Evolutionary conservation across 2,113 vertebrate species (phyloP), one percentile per base, ranked within the genome.

Genomic region (Pachypanchax playfairii): DNA sequence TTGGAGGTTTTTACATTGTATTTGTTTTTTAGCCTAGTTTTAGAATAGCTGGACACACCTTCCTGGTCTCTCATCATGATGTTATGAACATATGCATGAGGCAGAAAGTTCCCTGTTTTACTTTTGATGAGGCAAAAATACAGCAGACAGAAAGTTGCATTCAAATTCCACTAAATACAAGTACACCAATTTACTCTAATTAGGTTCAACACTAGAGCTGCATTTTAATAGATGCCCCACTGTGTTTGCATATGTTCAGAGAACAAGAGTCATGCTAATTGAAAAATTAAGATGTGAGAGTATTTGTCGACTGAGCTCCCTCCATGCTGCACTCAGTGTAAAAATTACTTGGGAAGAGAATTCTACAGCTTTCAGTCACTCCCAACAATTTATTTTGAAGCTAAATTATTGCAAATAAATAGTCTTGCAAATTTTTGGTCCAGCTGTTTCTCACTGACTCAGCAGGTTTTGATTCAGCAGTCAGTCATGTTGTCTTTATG

Each of bases 181-280:
- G 90, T 85, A 81, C 81, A 83, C 78, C 85, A 89, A 90, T 88
- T 90, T 90, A 85, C 77, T 84, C 87, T 91, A 91, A 92, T 92
- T 91, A 92, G 90, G 86, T 83, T 88, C 87, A 81, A 84, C 86
- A 84, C 86, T 81, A 80, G 75, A 89, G 85, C 86, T 92, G 90
- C 88, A 92, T 92, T 91, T 91, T 89, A 91, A 92, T 91, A 67
- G 85, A 83, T 29, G 63, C 81, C 92, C 89, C 28, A 78, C 87
- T 91, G 92, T 89, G 89, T 90, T 90, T 91, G 89, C 91, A 92
- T 91, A 91, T 91, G 91, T 86, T 91, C 86, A 84, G 90, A 90
- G 87, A 86, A 90, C 85, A 87, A 88, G 87, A 83, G 87, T 81
- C 85, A 83, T 86, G 84, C 80, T 93, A 93, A 93, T 93, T 92